Conservation (phyloP, 2,113 vertebrate species). For the Oncorhynchus nerka region DNA sequence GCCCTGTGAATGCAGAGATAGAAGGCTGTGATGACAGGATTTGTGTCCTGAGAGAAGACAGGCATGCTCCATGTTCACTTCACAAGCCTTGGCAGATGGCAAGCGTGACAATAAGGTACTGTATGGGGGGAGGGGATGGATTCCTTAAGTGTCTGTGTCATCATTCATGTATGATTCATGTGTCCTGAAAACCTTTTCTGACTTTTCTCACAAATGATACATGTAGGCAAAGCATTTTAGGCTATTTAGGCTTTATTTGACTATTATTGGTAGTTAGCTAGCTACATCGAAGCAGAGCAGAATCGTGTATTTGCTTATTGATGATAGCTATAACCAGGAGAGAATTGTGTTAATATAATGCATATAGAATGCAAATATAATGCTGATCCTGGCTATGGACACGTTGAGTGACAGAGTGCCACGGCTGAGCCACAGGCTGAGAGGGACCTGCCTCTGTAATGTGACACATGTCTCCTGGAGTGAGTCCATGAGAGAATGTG, state of each 20-base stretch:
- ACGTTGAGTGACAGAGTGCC: neutral
- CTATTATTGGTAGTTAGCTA: too few relatives aligned
- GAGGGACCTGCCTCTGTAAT: neutral
- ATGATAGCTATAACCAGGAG: neutral
- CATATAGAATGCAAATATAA: too few relatives aligned
- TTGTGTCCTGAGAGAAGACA: slow-evolving; percentile 24
- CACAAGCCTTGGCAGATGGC: slow-evolving; percentile 16
- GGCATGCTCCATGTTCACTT: slow-evolving; percentile 21
- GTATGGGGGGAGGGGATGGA: neutral
- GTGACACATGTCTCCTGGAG: neutral
- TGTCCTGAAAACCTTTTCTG: slow-evolving; percentile 12
- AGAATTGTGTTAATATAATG: neutral
- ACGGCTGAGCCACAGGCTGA: neutral
- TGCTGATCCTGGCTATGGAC: neutral
- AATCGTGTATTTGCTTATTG: neutral
- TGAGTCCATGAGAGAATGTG: neutral
- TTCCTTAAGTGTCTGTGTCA: slow-evolving; percentile 44
- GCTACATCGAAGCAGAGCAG: too few relatives aligned
- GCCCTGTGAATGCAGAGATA: slow-evolving; percentile 28
- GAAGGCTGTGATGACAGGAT: slow-evolving; percentile 39
- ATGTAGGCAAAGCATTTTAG: too few relatives aligned
- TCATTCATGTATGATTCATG: slow-evolving; percentile 33
- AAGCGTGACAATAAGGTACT: slow-evolving; percentile 18
- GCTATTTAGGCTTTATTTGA: too few relatives aligned
- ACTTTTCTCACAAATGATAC: slow-evolving; percentile 19